A percentile compares a stretch with the other conserved stretches of the same genome.
Evolutionary conservation across 2,113 vertebrate genomes (phyloP).

Genomic region (Phalacrocorax pelagicus): DNA sequence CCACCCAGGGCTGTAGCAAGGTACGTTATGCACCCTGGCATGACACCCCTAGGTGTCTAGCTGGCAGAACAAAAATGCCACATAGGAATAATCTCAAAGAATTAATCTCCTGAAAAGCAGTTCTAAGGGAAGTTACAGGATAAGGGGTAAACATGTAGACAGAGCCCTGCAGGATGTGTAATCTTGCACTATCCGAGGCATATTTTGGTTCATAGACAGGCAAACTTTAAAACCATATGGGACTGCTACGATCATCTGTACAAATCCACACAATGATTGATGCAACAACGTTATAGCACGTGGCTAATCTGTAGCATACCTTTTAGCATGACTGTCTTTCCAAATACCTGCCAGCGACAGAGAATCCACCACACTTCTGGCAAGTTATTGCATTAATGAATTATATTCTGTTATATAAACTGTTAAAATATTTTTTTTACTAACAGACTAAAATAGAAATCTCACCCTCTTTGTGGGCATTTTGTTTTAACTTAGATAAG

Average conservation of each 20-base stretch:
- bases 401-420: neutral
- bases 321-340: neutral
- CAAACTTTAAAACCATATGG: neutral
- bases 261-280: neutral
- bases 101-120: neutral
- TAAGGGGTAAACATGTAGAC: neutral
- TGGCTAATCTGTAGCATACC: neutral
- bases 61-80: neutral
- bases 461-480: neutral
- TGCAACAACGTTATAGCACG: neutral
- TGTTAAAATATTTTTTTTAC: neutral
- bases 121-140: neutral
- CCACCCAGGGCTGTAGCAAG: neutral
- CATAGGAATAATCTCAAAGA: neutral
- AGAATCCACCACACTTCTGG: neutral
- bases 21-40: rapidly evolving
- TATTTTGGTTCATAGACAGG: neutral
- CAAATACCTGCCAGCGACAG: neutral
- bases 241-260: neutral
- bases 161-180: neutral
- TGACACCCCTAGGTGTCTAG: neutral
- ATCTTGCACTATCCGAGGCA: neutral
- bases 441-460: neutral
- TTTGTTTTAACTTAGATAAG: neutral
- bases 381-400: neutral